phyloP scores from a whole-genome alignment of 2,888 invertebrate species.

The Drosophila recens region DNA sequence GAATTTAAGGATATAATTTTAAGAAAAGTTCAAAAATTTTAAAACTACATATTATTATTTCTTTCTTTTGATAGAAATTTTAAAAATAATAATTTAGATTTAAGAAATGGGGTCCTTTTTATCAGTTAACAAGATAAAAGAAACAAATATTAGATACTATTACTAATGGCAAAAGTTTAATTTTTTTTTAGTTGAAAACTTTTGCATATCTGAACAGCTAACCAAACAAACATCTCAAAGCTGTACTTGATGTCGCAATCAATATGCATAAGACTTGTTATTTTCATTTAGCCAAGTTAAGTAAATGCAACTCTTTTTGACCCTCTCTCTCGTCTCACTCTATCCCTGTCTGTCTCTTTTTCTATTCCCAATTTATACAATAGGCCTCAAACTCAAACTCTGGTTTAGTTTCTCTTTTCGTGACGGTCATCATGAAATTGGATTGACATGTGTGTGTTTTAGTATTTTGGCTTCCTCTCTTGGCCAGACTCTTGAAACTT shows the following conservation, averaged over 20 bases:
- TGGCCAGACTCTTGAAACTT: slow-evolving; percentile 16
- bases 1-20: too few species aligned
- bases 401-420: neutral
- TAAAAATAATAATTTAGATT: too few species aligned
- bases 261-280: slow-evolving; percentile 58
- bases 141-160: too few species aligned
- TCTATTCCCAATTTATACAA: slow-evolving; percentile 27
- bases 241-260: slow-evolving; percentile 39
- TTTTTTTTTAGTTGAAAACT: neutral
- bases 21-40: too few species aligned
- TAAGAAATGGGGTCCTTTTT: too few species aligned
- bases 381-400: slow-evolving; percentile 31
- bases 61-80: too few species aligned
- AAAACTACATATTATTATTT: too few species aligned
- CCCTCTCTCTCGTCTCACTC: neutral
- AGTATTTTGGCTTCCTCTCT: slow-evolving; percentile 42
- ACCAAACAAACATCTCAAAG: slow-evolving; percentile 13
- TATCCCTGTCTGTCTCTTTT: neutral
- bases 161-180: neutral
- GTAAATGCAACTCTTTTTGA: slow-evolving; percentile 14
- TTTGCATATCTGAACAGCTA: slow-evolving; percentile 7
- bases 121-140: too few species aligned
- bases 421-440: slow-evolving; percentile 64
- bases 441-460: slow-evolving; percentile 74
- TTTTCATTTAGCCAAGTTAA: slow-evolving; percentile 54